Evolutionary conservation across 2,797 vertebrate genomes (phyloP).

Genomic region (Apodemus agrarius): DNA sequence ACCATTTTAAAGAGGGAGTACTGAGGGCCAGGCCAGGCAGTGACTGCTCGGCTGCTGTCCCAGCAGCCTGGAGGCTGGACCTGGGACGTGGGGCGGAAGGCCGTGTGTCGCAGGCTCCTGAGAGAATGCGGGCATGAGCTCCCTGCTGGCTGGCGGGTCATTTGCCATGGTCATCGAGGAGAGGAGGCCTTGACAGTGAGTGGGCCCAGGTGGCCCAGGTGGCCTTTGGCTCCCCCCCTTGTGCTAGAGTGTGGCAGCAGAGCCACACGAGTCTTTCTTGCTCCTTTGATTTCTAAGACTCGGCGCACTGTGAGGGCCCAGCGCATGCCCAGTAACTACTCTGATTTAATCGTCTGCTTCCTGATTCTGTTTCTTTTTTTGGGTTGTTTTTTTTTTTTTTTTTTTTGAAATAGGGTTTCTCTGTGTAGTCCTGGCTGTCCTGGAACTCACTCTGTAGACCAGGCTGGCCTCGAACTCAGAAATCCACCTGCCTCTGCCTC

Average conservation of each 20-base stretch:
- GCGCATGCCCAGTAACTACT: neutral
- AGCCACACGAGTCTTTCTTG: neutral
- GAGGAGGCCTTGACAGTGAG: neutral
- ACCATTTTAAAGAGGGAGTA: constrained; percentile 9
- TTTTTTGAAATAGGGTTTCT: too few relatives aligned
- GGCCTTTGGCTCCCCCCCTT: constrained; percentile 24
- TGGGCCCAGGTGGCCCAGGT: neutral
- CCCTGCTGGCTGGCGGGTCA: neutral
- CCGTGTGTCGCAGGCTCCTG: neutral
- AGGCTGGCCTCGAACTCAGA: too few relatives aligned
- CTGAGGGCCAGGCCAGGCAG: too few relatives aligned
- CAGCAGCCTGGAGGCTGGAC: neutral
- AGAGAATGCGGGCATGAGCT: constrained; percentile 2
- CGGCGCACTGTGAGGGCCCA: neutral
- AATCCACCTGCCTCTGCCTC: too few relatives aligned
- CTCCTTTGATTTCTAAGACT: neutral
- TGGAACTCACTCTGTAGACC: too few relatives aligned
- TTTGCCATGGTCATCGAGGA: constrained; percentile 5
- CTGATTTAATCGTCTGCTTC: constrained; percentile 60
- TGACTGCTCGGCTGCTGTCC: neutral
- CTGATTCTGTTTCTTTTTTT: constrained; percentile 46
- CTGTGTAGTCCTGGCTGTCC: too few relatives aligned
- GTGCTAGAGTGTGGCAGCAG: neutral
- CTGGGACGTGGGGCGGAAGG: neutral
- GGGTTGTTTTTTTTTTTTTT: too few relatives aligned